These are phyloP conservation scores for Adelosebastes latens DNA, from an alignment of 2,797 vertebrate species.

Conservation along the genomic window DNA sequence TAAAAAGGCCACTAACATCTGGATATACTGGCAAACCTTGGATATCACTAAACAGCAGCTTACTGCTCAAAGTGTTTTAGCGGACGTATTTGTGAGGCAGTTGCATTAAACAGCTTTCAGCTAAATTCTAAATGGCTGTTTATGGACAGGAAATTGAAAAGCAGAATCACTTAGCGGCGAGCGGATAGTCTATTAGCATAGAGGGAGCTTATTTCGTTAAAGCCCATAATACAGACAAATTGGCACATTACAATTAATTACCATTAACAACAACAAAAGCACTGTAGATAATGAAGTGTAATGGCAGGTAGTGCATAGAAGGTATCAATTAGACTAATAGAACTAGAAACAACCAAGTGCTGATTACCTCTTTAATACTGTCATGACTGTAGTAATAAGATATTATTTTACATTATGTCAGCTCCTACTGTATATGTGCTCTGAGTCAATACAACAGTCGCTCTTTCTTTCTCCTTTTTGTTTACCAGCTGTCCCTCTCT, in stretches of 20 bases:
- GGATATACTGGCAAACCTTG: not conserved
- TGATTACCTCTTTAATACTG: constrained; percentile 59
- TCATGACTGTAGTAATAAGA: constrained; percentile 42
- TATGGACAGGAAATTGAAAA: constrained; percentile 67
- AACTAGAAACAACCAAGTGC: constrained; percentile 46
- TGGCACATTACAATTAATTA: constrained; percentile 74
- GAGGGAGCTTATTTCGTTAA: constrained; percentile 65
- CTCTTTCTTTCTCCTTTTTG: not conserved
- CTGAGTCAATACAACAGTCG: not conserved
- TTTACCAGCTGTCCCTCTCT: constrained; percentile 22
- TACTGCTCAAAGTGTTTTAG: constrained; percentile 13
- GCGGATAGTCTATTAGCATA: constrained; percentile 66
- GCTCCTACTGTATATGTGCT: not conserved
- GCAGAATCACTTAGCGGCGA: constrained; percentile 59
- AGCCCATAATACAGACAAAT: constrained; percentile 74
- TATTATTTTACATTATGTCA: constrained; percentile 41
- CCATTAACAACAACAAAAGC: constrained; percentile 67
- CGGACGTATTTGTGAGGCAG: constrained; percentile 17
- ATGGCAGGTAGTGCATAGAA: constrained; percentile 64
- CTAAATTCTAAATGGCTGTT: constrained; percentile 55
- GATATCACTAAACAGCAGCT: constrained; percentile 10
- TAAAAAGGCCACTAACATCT: not conserved
- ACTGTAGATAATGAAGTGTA: constrained; percentile 69
- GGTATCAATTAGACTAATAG: constrained; percentile 68
- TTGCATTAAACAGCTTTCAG: constrained; percentile 43